A percentile compares a stretch with the other conserved stretches of the same genome.
These are phyloP conservation scores for Pelvicachromis taeniatus DNA, from an alignment of 2,113 vertebrate species.

Conservation along the genomic window DNA sequence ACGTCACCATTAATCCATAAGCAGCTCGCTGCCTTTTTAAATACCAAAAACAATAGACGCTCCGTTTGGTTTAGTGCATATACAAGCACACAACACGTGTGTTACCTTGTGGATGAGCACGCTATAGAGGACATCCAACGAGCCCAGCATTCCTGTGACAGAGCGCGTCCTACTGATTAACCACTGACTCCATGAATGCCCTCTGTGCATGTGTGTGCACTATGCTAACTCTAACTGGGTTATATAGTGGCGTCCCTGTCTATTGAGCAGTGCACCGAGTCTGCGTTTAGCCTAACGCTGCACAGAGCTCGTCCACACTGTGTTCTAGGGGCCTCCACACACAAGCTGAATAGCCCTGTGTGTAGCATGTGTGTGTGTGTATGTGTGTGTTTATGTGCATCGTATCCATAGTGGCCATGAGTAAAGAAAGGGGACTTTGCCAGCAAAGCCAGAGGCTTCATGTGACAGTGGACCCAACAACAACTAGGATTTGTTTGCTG, in stretches of 20 bases:
- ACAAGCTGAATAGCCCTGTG: constrained; percentile 50
- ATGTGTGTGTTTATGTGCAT: not conserved
- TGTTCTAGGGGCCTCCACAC: constrained; percentile 70
- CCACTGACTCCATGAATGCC: constrained; percentile 35
- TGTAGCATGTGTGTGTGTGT: not conserved
- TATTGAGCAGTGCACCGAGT: constrained; percentile 64
- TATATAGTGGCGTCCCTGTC: constrained; percentile 54
- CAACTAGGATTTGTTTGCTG: not conserved
- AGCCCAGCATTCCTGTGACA: constrained; percentile 68
- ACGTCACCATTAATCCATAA: not conserved
- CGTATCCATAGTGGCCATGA: constrained; percentile 9
- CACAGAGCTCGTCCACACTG: constrained; percentile 37
- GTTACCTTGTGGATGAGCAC: constrained; percentile 74
- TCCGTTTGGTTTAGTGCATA: not conserved
- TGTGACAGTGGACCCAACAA: constrained; percentile 16
- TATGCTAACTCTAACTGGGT: constrained; percentile 3
- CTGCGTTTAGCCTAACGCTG: constrained; percentile 49
- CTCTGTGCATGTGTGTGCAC: not conserved
- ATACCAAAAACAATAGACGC: not conserved
- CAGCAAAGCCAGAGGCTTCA: constrained; percentile 71
- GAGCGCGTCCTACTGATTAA: constrained; percentile 22
- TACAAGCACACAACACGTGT: not conserved
- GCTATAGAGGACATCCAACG: constrained; percentile 71
- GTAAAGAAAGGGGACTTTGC: constrained; percentile 62
- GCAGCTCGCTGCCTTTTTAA: not conserved